A percentile compares a stretch with the other conserved stretches of the same genome.
These are phyloP conservation scores for Actenoides hombroni DNA, from an alignment of 2,113 vertebrate genomes.

Conservation along the genomic window DNA sequence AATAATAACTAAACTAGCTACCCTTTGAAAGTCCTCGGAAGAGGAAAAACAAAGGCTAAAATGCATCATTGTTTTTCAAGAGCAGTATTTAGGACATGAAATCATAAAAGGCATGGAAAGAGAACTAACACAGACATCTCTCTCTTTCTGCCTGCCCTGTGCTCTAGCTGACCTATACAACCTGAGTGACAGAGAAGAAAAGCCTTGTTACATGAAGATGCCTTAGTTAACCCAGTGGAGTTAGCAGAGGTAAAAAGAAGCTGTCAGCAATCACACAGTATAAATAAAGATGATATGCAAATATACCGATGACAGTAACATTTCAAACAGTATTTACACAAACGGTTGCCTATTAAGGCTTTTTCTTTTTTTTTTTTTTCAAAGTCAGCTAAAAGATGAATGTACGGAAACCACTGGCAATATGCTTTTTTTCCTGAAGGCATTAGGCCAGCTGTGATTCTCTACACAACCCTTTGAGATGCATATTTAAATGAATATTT, in stretches of 20 bases:
- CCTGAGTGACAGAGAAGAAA: background rate
- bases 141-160: background rate
- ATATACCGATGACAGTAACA: conserved; percentile 66
- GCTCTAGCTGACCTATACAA: background rate
- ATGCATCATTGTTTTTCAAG: background rate
- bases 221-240: conserved; percentile 49
- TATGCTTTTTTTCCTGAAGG: conserved; percentile 44
- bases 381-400: conserved; percentile 48
- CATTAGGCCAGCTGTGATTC: conserved; percentile 72
- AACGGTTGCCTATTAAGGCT: conserved; percentile 40
- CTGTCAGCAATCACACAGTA: conserved; percentile 51
- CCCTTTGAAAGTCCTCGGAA: background rate
- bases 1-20: background rate
- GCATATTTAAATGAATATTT: conserved; percentile 73
- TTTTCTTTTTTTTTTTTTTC: background rate
- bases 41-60: background rate
- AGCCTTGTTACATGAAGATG: conserved; percentile 33
- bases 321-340: conserved; percentile 62
- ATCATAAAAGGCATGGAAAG: background rate
- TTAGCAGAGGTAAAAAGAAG: conserved; percentile 42
- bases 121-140: background rate
- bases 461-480: conserved; percentile 65
- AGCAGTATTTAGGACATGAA: background rate
- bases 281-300: conserved; percentile 75
- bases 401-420: conserved; percentile 32